phyloP scores from a whole-genome alignment of 1,140 invertebrate genomes.

The Drosophila parabipectinata region DNA sequence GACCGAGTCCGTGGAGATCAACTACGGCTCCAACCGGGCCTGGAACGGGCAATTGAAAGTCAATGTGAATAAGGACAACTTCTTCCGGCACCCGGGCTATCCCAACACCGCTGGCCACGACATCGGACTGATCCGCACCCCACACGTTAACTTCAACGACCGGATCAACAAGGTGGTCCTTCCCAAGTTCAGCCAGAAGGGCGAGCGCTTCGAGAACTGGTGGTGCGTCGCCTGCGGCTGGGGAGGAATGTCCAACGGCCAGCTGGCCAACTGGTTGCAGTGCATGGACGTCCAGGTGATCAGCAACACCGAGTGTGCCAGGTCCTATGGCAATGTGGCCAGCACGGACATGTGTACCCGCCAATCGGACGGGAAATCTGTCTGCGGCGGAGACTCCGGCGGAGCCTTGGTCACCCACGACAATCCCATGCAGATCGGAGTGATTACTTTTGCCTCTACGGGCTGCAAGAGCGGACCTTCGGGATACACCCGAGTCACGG shows the following conservation, averaged over 20 bases:
- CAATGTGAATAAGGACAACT: constrained; percentile 48
- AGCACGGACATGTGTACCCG: constrained; percentile 34
- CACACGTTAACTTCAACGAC: constrained; percentile 36
- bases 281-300: constrained; percentile 38
- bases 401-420: constrained; percentile 44
- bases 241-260: constrained; percentile 39
- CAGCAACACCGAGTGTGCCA: constrained; percentile 20
- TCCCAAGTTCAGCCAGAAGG: constrained; percentile 26
- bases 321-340: constrained; percentile 9
- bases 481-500: constrained; percentile 34
- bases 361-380: constrained; percentile 8
- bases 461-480: constrained; percentile 19
- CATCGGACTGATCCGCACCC: constrained; percentile 59
- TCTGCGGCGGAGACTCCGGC: constrained; percentile 35
- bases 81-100: constrained; percentile 31
- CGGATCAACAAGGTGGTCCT: constrained; percentile 38
- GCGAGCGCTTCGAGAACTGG: constrained; percentile 40
- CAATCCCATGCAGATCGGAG: constrained; percentile 34
- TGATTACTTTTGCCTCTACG: constrained; percentile 21
- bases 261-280: constrained; percentile 32
- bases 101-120: constrained; percentile 48
- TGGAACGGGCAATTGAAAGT: constrained; percentile 33
- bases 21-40: constrained; percentile 66
- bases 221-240: constrained; percentile 53
- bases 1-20: constrained; percentile 52